Base-by-base conservation (phyloP, 1,140 invertebrate species). In the Rhagoletis zephyria region DNA sequence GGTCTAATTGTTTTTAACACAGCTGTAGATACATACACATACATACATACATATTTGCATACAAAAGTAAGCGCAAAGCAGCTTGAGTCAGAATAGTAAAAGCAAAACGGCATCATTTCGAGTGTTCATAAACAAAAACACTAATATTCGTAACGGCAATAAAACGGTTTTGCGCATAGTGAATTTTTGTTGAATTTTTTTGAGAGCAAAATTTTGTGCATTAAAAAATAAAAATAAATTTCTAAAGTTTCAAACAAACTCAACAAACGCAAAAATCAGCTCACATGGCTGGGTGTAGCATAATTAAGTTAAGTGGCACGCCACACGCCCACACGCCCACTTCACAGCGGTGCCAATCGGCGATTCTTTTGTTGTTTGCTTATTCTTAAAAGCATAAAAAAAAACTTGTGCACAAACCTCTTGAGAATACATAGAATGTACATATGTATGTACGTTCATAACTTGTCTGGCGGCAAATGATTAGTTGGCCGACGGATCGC, bases 251-350 rank as follows among this genome's bases (percentile, higher is more conserved):
- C 6, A 40, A 67, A 19, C n/a, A 67, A 67, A 67, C 30, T 30
- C 4, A 67, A 67, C 7, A 67, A n/a, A n/a, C 40, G 42, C 1
- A 67, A 67, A 63, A 63, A 63, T 16, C 12, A 6, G n/a, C 40
- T 19, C 7, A 19, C 0, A 19, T 4, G 42, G 74, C 48, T 56
- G 48, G 19, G 74, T 48, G 45, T 30, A 81, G 48, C 48, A 81
- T 81, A 81, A 81, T 81, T 81, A 56, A 81, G 16, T 14, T 81
- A 81, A 81, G 74, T 81, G 74, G 74, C 74, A 56, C 19, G 48
- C 74, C 5, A 48, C 45, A 30, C 74, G 48, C 74, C 74, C 48
- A 81, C 74, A 81, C 10, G n/a, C 48, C 16, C 48, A 81, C 74
- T 81, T 81, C 74, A 81, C 12, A 74, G 45, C 67, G 30, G 45